phyloP scores from a whole-genome alignment of 2,113 vertebrate species.

The Brachionichthys hirsutus region DNA sequence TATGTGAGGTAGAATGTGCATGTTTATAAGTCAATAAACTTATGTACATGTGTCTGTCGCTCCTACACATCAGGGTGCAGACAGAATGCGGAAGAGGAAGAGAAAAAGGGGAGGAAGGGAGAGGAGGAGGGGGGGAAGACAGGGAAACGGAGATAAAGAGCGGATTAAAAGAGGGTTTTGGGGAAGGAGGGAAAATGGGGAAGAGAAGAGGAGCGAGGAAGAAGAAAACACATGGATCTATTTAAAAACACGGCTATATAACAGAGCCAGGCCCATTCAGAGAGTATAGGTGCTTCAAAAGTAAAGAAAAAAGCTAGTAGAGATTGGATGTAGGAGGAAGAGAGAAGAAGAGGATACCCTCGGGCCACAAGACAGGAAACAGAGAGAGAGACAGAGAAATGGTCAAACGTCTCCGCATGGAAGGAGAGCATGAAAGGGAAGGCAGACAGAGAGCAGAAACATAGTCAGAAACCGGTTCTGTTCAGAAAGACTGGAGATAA shows the following conservation, averaged over 20 bases:
- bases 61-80: slow-evolving; percentile 76
- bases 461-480: slow-evolving; percentile 33
- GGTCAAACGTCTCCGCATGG: slow-evolving; percentile 65
- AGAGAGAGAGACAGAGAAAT: slow-evolving; percentile 55
- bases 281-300: slow-evolving; percentile 59
- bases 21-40: slow-evolving; percentile 77
- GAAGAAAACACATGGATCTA: slow-evolving; percentile 80
- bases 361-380: slow-evolving; percentile 65
- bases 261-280: slow-evolving; percentile 74
- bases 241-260: slow-evolving; percentile 76
- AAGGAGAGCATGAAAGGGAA: slow-evolving; percentile 67
- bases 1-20: slow-evolving; percentile 76
- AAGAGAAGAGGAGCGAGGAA: slow-evolving; percentile 72
- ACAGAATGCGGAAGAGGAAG: slow-evolving; percentile 73
- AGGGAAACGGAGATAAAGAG: slow-evolving; percentile 69
- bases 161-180: slow-evolving; percentile 65
- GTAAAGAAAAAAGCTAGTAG: slow-evolving; percentile 33
- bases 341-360: slow-evolving; percentile 49
- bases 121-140: slow-evolving; percentile 52
- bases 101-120: slow-evolving; percentile 51
- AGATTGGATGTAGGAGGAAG: slow-evolving; percentile 57
- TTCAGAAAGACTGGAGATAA: slow-evolving; percentile 15
- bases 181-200: slow-evolving; percentile 58
- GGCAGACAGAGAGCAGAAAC: slow-evolving; percentile 67
- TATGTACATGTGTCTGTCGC: slow-evolving; percentile 78